These are phyloP conservation scores for Lipotes vexillifer DNA, from an alignment of 2,113 vertebrate genomes.

Conservation along the genomic window DNA sequence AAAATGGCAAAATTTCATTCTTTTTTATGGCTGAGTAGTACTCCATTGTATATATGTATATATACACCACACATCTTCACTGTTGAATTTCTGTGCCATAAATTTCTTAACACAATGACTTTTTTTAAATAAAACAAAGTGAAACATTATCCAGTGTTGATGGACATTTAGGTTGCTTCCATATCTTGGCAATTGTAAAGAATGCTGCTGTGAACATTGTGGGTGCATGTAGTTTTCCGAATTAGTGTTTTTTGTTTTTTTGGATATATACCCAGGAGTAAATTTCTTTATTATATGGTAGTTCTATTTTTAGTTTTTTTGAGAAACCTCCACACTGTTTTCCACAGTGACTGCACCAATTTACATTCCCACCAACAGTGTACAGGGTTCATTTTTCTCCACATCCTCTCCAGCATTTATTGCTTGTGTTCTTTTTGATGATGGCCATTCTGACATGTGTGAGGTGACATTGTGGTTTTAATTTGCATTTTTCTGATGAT, in stretches of 20 bases:
- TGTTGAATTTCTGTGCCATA: no score
- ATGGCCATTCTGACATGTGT: not conserved
- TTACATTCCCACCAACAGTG: not conserved
- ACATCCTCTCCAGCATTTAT: not conserved
- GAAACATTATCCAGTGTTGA: not conserved
- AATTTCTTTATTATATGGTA: not conserved
- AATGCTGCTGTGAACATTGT: not conserved
- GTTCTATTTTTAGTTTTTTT: not conserved
- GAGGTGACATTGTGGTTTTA: not conserved
- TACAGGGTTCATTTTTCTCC: not conserved
- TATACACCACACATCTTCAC: not conserved
- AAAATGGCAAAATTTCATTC: no score
- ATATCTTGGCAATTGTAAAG: not conserved
- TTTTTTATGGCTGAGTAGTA: not conserved
- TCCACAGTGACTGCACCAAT: not conserved
- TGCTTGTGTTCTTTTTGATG: not conserved
- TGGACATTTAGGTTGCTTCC: not conserved
- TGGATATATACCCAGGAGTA: not conserved
- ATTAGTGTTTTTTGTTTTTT: not conserved
- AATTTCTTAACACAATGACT: no score
- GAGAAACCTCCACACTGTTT: not conserved
- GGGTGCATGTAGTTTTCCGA: not conserved
- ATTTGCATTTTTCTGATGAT: not conserved
- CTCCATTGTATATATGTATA: no score
- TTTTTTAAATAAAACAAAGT: no score